Evolutionary conservation across 2,888 invertebrate species (phyloP).

Genomic region (Brachyptera putata): DNA sequence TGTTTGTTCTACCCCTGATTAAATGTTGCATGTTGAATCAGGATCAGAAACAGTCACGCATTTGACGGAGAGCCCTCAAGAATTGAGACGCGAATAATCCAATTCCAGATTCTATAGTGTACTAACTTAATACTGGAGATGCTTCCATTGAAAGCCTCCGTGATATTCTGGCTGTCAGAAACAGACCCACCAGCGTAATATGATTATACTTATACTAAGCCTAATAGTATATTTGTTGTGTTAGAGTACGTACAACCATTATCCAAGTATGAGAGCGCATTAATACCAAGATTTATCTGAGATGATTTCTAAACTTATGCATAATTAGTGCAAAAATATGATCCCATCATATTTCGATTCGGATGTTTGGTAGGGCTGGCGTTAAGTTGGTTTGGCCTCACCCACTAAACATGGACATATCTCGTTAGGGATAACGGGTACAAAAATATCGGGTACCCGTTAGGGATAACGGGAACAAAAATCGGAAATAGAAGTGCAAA

Average conservation of each 20-base stretch:
- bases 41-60: slow-evolving; percentile 9
- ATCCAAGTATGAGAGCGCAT: neutral
- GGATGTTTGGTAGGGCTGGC: no score
- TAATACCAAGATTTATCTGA: neutral
- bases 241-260: slow-evolving; percentile 1
- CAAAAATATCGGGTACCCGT: no score
- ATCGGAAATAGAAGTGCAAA: no score
- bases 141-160: neutral
- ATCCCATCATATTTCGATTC: no score
- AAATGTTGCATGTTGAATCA: neutral
- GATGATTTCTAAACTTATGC: no score
- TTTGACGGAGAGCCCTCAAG: neutral
- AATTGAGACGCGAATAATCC: neutral
- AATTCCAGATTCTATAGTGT: neutral
- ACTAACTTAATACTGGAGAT: neutral
- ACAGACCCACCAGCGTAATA: neutral
- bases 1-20: neutral
- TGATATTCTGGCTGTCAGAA: neutral
- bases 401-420: no score
- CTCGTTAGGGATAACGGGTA: no score
- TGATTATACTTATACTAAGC: no score
- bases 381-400: no score
- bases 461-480: no score
- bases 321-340: no score
- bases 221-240: neutral